Evolutionary conservation across 37 sponge, comb jelly and placozoan genomes (phyloP).

Genomic region (Cladorhizidae sp.): DNA sequence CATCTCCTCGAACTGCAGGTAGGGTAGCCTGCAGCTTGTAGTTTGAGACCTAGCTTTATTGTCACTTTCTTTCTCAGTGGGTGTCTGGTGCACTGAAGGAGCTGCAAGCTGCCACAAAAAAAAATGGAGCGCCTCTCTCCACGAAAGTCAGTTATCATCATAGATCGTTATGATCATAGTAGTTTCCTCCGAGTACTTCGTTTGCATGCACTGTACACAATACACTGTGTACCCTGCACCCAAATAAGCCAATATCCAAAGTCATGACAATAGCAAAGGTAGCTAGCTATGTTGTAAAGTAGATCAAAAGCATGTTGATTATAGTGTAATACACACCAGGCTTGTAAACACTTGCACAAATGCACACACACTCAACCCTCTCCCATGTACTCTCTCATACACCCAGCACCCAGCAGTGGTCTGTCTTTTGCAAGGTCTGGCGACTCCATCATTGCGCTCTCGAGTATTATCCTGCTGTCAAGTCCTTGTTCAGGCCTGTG

Average conservation of each 20-base stretch:
- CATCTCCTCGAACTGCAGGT: slow-evolving; percentile 28
- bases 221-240: not conserved
- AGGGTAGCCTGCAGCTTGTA: not conserved
- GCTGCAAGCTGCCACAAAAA: slow-evolving; percentile 24
- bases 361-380: not conserved
- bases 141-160: slow-evolving; percentile 11
- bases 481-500: not conserved
- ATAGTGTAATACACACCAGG: too few relatives aligned
- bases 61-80: slow-evolving; percentile 11
- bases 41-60: not conserved
- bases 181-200: too few relatives aligned
- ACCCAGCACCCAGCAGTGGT: slow-evolving; percentile 19
- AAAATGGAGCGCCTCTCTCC: slow-evolving; percentile 10
- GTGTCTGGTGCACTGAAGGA: not conserved
- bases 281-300: too few relatives aligned
- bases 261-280: too few relatives aligned
- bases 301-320: too few relatives aligned
- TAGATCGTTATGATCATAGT: too few relatives aligned
- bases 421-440: slow-evolving; percentile 2
- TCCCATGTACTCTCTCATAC: not conserved
- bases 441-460: not conserved
- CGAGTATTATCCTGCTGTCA: not conserved
- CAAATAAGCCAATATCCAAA: too few relatives aligned
- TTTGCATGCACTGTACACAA: not conserved
- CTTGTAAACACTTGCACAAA: too few relatives aligned